Base-by-base conservation (phyloP, 2,888 invertebrate genomes). In the Drosophila percnosoma region DNA sequence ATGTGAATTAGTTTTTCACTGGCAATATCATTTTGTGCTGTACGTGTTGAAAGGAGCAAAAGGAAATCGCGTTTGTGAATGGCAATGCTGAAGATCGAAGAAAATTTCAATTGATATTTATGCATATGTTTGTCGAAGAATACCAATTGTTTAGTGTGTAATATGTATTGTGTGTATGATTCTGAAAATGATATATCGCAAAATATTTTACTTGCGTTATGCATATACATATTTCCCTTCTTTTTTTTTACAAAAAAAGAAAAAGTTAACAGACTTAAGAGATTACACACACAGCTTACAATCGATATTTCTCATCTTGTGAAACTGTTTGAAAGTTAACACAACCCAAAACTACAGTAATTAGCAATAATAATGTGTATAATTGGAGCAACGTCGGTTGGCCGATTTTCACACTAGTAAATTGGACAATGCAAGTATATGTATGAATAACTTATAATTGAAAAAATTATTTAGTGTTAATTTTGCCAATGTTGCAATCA, bases 1-100 rank as follows among this genome's bases (percentile, higher is more conserved):
- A 75, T 82, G 70, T 80, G 71, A 78, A 78, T 80, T 82, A 73
- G 77, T 81, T 80, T 79, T 71, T 60, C 51, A 21, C 24, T 34
- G n/a, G 21, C 36, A n/a, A 15, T 57, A 51, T 15, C 52, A 57
- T 52, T 42, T 36, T 69, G 21, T 54, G 10, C 34, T 45, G 40
- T 49, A 53, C 34, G 40, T 34, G 49, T 34, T 58, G 40, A 54
- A 62, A 55, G 65, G 59, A 66, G 66, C 63, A 77, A 72, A 75
- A 57, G 1, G 1, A 52, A 72, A 53, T n/a, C 45, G 36, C 59
- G 66, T 33, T 53, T 67, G 33, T 54, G 58, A 27, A 66, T 61
- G 42, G 24, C n/a, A 33, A 51, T 36, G 18, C n/a, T n/a, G 31
- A 33, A 13, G 21, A 40, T 40, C n/a, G 10, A n/a, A 40, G n/a